Conservation (phyloP, 2,797 vertebrate species). For the Pristis pectinata region DNA sequence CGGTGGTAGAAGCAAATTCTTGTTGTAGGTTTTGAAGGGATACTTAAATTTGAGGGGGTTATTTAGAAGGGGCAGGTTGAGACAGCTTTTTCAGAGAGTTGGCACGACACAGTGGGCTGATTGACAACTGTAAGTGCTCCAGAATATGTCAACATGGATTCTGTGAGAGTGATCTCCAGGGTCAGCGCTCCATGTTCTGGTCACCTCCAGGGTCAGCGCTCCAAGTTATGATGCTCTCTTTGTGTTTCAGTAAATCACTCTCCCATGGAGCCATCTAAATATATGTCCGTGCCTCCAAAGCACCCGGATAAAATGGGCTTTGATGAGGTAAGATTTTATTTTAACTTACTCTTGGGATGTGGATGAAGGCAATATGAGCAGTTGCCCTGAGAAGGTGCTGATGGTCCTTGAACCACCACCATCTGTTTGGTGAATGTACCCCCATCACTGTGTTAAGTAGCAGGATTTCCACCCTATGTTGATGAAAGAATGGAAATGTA, state of each 20-base stretch:
- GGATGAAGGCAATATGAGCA: no score
- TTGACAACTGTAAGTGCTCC: neutral
- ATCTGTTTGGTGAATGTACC: neutral
- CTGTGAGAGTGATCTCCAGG: neutral
- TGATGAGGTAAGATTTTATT: conserved; percentile 16
- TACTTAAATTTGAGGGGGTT: neutral
- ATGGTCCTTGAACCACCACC: neutral
- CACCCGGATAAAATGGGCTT: conserved; percentile 37
- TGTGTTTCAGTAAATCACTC: conserved; percentile 22
- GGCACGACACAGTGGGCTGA: neutral
- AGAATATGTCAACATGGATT: neutral
- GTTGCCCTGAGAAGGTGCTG: neutral
- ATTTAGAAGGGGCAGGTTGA: neutral
- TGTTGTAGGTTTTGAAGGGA: neutral
- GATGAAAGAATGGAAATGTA: neutral
- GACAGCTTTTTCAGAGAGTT: neutral
- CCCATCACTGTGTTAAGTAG: neutral
- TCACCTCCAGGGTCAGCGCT: neutral
- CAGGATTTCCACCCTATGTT: neutral
- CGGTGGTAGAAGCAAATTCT: neutral
- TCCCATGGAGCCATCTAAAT: conserved; percentile 9
- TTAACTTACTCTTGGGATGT: no score
- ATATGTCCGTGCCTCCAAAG: neutral
- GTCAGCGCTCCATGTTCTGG: neutral
- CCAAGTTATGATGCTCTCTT: neutral